phyloP scores from a whole-genome alignment of 2,113 vertebrate genomes.

The Oryzias curvinotus region DNA sequence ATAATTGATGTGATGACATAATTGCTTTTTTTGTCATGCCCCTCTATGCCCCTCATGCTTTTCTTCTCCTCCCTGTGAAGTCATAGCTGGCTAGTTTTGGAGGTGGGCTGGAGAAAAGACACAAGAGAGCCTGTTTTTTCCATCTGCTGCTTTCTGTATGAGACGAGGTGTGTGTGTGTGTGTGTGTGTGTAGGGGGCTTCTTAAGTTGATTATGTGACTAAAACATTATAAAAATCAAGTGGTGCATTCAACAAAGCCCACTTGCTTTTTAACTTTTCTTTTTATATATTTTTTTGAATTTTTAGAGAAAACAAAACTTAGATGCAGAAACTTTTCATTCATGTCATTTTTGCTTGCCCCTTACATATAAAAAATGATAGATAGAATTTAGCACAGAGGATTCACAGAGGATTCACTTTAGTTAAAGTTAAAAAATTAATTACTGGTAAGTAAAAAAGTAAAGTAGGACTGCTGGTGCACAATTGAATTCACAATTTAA shows the following conservation, averaged over 20 bases:
- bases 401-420: too few species aligned
- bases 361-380: too few species aligned
- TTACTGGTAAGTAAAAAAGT: too few species aligned
- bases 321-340: not conserved
- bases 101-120: constrained; percentile 57
- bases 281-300: not conserved
- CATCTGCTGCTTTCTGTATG: constrained; percentile 54
- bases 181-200: constrained; percentile 16
- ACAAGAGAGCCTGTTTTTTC: constrained; percentile 62
- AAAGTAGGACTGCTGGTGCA: too few species aligned
- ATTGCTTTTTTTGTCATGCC: constrained; percentile 23
- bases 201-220: constrained; percentile 2
- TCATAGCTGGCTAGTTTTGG: constrained; percentile 64
- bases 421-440: too few species aligned
- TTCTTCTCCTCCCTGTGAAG: constrained; percentile 53
- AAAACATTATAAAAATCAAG: constrained; percentile 5
- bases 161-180: not conserved
- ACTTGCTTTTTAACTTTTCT: not conserved
- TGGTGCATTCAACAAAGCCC: not conserved
- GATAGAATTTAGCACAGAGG: too few species aligned
- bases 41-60: constrained; percentile 19
- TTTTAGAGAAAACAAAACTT: not conserved
- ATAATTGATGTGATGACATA: constrained; percentile 25
- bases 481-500: too few species aligned
- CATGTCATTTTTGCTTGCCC: not conserved